Evolutionary conservation across 2,797 vertebrate genomes (phyloP).

Genomic region (Pitangus sulphuratus): DNA sequence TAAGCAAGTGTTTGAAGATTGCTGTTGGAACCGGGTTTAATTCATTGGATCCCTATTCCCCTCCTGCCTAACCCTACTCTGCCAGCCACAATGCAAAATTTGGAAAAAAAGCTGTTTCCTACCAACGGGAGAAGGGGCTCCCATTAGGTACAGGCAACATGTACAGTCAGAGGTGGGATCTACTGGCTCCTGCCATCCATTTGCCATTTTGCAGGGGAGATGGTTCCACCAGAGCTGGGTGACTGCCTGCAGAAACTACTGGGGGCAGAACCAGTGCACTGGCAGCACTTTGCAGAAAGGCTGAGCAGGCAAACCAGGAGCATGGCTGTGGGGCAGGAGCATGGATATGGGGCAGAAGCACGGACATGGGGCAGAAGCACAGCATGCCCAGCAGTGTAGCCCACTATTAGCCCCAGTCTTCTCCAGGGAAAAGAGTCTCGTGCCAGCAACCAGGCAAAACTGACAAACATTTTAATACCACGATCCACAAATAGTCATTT

Average conservation of each 20-base stretch:
- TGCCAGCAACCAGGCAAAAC: not conserved
- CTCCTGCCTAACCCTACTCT: not conserved
- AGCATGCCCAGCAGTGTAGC: not conserved
- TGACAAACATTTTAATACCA: not conserved
- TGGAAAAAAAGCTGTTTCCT: not conserved
- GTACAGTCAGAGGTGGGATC: not conserved
- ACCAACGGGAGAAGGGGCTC: not conserved
- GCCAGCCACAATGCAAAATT: not conserved
- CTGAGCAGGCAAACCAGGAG: not conserved
- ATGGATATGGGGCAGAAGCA: not conserved
- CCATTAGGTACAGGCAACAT: not conserved
- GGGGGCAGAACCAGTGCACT: not conserved
- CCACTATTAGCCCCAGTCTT: not conserved
- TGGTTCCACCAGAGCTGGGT: not conserved
- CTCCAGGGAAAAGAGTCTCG: not conserved
- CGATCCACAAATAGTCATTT: not conserved
- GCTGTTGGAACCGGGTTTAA: not conserved
- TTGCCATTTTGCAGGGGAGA: not conserved
- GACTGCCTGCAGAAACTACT: not conserved
- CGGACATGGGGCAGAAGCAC: not conserved
- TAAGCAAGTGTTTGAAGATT: not conserved
- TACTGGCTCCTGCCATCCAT: not conserved
- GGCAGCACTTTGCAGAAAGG: not conserved
- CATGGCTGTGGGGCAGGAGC: accelerated
- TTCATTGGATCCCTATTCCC: accelerated